Conservation (phyloP, 2,797 vertebrate genomes). For the Arctocebus calabarensis region DNA sequence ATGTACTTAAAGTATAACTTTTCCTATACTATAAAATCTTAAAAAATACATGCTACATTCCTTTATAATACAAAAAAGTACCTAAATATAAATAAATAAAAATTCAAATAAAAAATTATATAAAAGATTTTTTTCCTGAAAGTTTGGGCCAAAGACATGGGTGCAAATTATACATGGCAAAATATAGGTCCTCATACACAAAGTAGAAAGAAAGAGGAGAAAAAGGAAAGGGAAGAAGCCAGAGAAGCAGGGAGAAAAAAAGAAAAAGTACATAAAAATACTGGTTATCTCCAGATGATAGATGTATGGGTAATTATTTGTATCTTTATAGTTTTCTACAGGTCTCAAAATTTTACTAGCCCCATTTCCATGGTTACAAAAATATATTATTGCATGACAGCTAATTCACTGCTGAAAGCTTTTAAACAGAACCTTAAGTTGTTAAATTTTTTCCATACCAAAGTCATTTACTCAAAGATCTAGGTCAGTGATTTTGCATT, state of each 20-base stretch:
- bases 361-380: conserved; percentile 20
- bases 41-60: too few relatives aligned
- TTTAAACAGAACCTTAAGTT: conserved; percentile 16
- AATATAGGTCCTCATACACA: too few relatives aligned
- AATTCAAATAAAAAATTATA: too few relatives aligned
- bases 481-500: conserved; percentile 49
- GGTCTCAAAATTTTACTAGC: neutral
- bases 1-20: too few relatives aligned
- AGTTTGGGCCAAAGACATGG: too few relatives aligned
- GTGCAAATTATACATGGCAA: too few relatives aligned
- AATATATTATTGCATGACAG: neutral
- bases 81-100: too few relatives aligned
- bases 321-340: neutral
- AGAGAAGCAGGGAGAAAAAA: neutral
- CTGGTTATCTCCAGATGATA: neutral
- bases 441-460: neutral
- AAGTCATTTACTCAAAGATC: conserved; percentile 37
- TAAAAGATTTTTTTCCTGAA: too few relatives aligned
- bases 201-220: neutral
- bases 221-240: neutral
- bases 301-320: neutral
- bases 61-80: too few relatives aligned
- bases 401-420: neutral
- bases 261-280: neutral
- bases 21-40: too few relatives aligned